Conservation (phyloP, 2,888 invertebrate species). For the Belgica antarctica region DNA sequence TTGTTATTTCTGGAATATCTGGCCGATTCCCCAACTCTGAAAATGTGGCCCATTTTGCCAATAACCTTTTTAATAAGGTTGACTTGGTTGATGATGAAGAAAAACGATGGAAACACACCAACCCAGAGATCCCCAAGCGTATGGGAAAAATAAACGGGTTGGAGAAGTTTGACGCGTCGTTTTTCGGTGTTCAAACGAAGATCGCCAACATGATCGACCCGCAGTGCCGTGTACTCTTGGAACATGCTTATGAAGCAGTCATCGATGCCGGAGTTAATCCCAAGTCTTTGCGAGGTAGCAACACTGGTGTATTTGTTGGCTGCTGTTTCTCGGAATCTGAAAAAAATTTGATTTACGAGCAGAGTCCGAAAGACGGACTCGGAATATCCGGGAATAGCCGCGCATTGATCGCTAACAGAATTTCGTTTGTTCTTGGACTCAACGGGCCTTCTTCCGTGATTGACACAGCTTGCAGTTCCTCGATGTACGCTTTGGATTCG, state of each 20-base stretch:
- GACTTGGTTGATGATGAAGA: constrained; percentile 81
- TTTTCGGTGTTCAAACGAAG: constrained; percentile 72
- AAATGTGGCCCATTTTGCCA: constrained; percentile 9
- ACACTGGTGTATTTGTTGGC: constrained; percentile 73
- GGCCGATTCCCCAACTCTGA: constrained; percentile 25
- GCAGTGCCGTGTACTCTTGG: constrained; percentile 73
- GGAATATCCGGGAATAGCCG: constrained; percentile 66
- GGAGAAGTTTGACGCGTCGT: constrained; percentile 72
- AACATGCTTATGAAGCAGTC: constrained; percentile 74
- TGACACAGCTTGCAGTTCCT: constrained; percentile 86
- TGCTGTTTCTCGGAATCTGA: constrained; percentile 70
- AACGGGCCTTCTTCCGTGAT: constrained; percentile 81
- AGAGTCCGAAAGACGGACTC: constrained; percentile 61
- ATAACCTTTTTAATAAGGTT: constrained; percentile 51
- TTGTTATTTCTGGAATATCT: constrained; percentile 23
- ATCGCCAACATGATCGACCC: constrained; percentile 77
- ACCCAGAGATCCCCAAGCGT: constrained; percentile 71
- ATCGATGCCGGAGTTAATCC: constrained; percentile 74
- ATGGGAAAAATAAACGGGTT: constrained; percentile 70
- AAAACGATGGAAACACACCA: constrained; percentile 70
- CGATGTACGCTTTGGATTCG: constrained; percentile 74
- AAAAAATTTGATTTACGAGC: constrained; percentile 69
- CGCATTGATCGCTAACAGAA: constrained; percentile 80
- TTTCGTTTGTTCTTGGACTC: constrained; percentile 79
- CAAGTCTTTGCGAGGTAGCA: constrained; percentile 61